These are phyloP conservation scores for Cheiracanthium punctorium DNA, from an alignment of 2,888 invertebrate genomes.

Conservation along the genomic window DNA sequence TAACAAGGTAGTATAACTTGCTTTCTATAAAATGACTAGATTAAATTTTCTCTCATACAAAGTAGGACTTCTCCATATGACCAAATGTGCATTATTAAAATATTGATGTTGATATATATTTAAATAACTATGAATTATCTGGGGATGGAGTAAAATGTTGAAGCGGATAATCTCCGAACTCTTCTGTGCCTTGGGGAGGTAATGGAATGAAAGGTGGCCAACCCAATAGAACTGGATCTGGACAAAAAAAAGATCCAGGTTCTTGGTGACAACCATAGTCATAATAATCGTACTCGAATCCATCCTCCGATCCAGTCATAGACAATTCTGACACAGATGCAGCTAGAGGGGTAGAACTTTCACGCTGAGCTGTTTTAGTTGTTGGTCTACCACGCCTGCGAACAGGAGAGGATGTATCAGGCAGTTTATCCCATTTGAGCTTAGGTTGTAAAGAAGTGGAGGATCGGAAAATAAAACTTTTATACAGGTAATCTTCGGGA, in stretches of 20 bases:
- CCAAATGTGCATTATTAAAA: neutral
- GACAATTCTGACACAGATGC: conserved; percentile 64
- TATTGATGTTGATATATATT: neutral
- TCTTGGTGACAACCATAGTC: conserved; percentile 72
- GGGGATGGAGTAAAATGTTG: conserved; percentile 69
- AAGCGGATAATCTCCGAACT: conserved; percentile 59
- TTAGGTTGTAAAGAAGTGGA: conserved; percentile 53
- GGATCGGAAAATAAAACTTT: conserved; percentile 65
- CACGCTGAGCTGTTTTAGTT: conserved; percentile 41
- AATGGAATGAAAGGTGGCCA: conserved; percentile 72
- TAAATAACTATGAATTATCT: conserved; percentile 29
- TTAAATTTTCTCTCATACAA: conserved; percentile 1
- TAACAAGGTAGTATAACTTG: conserved; percentile 1
- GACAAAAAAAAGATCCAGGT: conserved; percentile 72
- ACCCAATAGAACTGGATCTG: conserved; percentile 68
- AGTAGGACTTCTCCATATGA: neutral
- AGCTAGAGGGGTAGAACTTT: conserved; percentile 65
- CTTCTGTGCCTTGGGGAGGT: conserved; percentile 66
- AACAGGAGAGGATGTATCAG: conserved; percentile 53
- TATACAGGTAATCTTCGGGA: conserved; percentile 68
- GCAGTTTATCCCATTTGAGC: conserved; percentile 50
- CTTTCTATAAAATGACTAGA: conserved; percentile 9
- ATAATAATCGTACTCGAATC: conserved; percentile 73
- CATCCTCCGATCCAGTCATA: conserved; percentile 68
- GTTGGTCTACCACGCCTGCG: conserved; percentile 40